A percentile compares a stretch with the other conserved stretches of the same genome.
phyloP scores from a whole-genome alignment of 2,113 vertebrate genomes.

The Carettochelys insculpta region DNA sequence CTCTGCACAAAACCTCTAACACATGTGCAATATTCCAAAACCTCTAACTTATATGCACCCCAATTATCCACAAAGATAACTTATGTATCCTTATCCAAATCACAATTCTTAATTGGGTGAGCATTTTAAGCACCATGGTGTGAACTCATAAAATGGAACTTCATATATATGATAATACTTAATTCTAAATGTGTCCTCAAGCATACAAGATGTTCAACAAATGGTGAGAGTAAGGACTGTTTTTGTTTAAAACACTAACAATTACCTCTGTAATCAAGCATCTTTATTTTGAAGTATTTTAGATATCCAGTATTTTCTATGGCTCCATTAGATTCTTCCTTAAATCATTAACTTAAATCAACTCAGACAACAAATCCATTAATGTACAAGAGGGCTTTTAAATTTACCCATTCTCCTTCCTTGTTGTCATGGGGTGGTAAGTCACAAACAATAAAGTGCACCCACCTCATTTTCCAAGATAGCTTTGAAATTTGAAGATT shows the following conservation, averaged over 20 bases:
- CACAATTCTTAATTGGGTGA: background rate
- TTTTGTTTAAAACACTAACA: background rate
- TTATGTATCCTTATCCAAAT: background rate
- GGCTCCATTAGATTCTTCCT: constrained; percentile 50
- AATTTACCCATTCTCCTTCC: constrained; percentile 62
- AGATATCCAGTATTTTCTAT: constrained; percentile 3
- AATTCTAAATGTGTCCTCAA: background rate
- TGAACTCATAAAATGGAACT: background rate
- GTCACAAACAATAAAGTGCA: constrained; percentile 79
- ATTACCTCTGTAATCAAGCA: background rate
- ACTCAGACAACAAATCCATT: constrained; percentile 52
- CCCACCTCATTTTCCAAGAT: constrained; percentile 83
- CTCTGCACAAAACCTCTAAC: no score
- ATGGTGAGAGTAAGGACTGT: background rate
- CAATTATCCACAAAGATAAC: background rate
- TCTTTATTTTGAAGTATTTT: constrained; percentile 21
- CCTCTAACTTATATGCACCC: background rate
- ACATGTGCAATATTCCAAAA: no score
- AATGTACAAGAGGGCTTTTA: constrained; percentile 51
- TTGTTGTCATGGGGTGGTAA: constrained; percentile 69
- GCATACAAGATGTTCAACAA: background rate
- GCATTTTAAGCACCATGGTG: background rate
- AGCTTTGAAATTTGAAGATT: constrained; percentile 87
- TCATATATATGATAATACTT: background rate
- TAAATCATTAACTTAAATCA: constrained; percentile 29